A percentile compares a stretch with the other conserved stretches of the same genome.
Conservation (phyloP, 53 echinoderm and acorn worm genomes). For the Patiria pectinifera region DNA sequence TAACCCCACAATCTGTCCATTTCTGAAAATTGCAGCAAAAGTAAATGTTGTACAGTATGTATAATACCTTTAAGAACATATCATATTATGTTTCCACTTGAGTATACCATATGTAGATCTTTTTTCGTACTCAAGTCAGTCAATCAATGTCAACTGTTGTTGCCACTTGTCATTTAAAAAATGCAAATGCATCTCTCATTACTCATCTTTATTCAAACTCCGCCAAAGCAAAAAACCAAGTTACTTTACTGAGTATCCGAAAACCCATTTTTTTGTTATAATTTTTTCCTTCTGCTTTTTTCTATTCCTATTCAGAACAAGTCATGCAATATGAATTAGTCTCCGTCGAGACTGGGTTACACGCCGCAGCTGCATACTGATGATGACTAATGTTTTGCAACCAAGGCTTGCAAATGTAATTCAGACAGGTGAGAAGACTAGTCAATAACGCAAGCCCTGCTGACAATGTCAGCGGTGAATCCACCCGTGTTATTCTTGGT, state of each 20-base stretch:
- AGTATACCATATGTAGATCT: background rate
- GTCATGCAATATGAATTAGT: constrained; percentile 43
- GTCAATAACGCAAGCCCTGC: background rate
- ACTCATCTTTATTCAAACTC: constrained; percentile 30
- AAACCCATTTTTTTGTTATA: background rate
- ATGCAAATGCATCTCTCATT: background rate
- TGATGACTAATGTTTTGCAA: constrained; percentile 9
- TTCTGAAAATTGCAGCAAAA: too few species aligned
- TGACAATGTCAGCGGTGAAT: background rate
- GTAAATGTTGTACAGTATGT: too few species aligned
- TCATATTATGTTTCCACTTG: background rate
- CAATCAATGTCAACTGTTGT: constrained; percentile 30
- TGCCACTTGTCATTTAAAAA: background rate
- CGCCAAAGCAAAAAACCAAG: constrained; percentile 12
- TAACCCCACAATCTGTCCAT: too few species aligned
- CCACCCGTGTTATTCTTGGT: background rate
- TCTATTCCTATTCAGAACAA: background rate
- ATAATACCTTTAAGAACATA: background rate
- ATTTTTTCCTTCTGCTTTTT: background rate
- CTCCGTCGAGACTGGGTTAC: constrained; percentile 21
- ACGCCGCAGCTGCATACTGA: constrained; percentile 37
- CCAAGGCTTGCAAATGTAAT: background rate
- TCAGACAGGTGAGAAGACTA: constrained; percentile 54
- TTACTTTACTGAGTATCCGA: constrained; percentile 21
- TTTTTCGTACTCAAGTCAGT: background rate